Base-by-base conservation (phyloP, 2,113 vertebrate genomes). In the Callopanchax toddi region DNA sequence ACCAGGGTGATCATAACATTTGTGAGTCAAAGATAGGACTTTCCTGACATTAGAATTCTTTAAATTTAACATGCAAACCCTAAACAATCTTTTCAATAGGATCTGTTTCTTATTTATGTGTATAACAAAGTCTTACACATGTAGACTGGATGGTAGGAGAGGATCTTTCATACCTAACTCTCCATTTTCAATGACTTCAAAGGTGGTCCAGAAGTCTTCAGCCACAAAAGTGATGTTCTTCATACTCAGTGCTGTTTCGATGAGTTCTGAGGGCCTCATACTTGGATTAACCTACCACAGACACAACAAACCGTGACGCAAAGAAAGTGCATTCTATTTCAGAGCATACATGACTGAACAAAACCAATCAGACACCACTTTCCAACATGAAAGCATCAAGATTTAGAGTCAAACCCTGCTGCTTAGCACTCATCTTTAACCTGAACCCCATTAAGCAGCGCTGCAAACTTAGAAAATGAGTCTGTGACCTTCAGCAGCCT, bases 101-200 rank as follows among this genome's bases (percentile, higher is more conserved):
- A 18, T 44, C 7, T 43, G n/a, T 20, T 8, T 18, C 10, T 44
- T 20, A 44, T 44, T 44, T 44, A 2, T 44, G 42, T 7, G n/a
- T 18, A 44, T 44, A 16, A 44, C 42, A n/a, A 20, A 11, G 40
- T 25, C 10, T 18, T 13, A 22, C 9, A 16, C 7, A 44, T 32
- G 42, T 12, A 26, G 11, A 9, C 2, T 16, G 11, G 36, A 34
- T 29, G 44, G 7, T 12, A 49, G 1, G 3, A 10, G 5, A 13
- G 23, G 34, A 46, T n/a, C 29, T 36, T 17, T 11, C 92, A 56
- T 91, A 99, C 97, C 97, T 26, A 99, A 79, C 71, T 99, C 97
- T 91, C 95, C 97, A 57, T 96, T 95, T 87, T 98, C 97, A 61
- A 98, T 94, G 43, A 96, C 95, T 92, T 98, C 97, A 90, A 96